These are phyloP conservation scores for Diarsia mendica DNA, from an alignment of 2,888 invertebrate species.

Conservation along the genomic window DNA sequence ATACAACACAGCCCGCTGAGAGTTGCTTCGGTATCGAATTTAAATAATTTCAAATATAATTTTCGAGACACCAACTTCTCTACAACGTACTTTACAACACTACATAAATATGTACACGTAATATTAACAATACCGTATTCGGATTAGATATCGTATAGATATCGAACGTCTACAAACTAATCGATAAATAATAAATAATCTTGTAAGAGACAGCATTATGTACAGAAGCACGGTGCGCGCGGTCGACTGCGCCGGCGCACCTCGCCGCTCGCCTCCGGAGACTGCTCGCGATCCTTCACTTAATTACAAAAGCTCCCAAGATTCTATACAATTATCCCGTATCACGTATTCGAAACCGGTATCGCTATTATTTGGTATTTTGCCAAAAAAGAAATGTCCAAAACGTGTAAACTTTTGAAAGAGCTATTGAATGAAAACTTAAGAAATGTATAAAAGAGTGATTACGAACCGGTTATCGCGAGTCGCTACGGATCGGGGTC, in stretches of 20 bases:
- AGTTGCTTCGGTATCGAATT: constrained; percentile 64
- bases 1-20: constrained; percentile 64
- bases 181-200: constrained; percentile 89
- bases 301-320: constrained; percentile 75
- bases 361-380: constrained; percentile 45
- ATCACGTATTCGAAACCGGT: constrained; percentile 62
- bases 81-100: constrained; percentile 64
- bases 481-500: constrained; percentile 75
- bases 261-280: constrained; percentile 68
- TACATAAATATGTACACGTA: constrained; percentile 74
- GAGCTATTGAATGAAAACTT: constrained; percentile 71
- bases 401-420: constrained; percentile 71
- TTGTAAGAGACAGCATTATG: constrained; percentile 85
- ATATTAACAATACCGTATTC: constrained; percentile 76
- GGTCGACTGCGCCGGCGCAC: constrained; percentile 65
- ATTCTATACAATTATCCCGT: constrained; percentile 80
- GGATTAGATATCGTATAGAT: constrained; percentile 71
- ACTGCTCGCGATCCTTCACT: constrained; percentile 66
- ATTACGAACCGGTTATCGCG: constrained; percentile 80
- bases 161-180: constrained; percentile 79
- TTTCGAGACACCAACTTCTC: constrained; percentile 57
- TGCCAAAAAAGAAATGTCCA: constrained; percentile 48
- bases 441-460: constrained; percentile 78
- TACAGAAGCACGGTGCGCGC: constrained; percentile 88
- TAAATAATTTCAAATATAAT: constrained; percentile 64